Conservation (phyloP, 2,888 invertebrate genomes). For the Volucella zonaria region DNA sequence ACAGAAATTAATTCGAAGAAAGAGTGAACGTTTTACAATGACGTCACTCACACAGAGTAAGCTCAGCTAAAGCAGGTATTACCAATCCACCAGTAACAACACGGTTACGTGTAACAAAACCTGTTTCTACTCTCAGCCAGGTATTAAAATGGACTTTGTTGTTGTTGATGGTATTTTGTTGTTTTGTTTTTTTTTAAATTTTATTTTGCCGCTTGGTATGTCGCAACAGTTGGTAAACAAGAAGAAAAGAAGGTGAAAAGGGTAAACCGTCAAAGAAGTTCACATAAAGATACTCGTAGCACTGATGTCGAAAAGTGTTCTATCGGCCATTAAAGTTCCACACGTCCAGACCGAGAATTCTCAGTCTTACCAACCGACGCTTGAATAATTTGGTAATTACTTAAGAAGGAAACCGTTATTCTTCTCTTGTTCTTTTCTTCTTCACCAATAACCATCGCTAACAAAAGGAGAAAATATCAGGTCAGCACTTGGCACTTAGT, state of each 20-base stretch:
- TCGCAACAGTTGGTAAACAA: conserved; percentile 70
- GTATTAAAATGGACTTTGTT: conserved; percentile 48
- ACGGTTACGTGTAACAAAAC: conserved; percentile 61
- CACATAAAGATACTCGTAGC: neutral
- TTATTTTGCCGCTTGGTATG: conserved; percentile 21
- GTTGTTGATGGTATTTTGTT: neutral
- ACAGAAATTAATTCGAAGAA: conserved; percentile 64
- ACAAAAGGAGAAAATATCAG: too few relatives aligned
- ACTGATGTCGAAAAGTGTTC: conserved; percentile 5
- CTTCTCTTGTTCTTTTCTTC: too few relatives aligned
- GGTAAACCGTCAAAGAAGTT: conserved; percentile 8
- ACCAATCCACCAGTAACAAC: conserved; percentile 28
- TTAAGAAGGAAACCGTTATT: neutral
- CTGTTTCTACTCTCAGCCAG: conserved; percentile 32
- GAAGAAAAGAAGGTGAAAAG: conserved; percentile 1
- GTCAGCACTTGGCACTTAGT: too few relatives aligned
- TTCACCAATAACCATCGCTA: too few relatives aligned
- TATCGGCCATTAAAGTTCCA: conserved; percentile 37
- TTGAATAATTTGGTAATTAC: conserved; percentile 37
- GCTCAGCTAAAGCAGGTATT: conserved; percentile 50
- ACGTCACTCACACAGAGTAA: conserved; percentile 66
- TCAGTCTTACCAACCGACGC: neutral
- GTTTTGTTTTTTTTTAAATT: conserved; percentile 18
- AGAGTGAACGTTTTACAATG: conserved; percentile 70
- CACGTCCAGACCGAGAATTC: neutral